Evolutionary conservation across 2,797 vertebrate genomes (phyloP).

Genomic region (Melanotaenia maccullochi): DNA sequence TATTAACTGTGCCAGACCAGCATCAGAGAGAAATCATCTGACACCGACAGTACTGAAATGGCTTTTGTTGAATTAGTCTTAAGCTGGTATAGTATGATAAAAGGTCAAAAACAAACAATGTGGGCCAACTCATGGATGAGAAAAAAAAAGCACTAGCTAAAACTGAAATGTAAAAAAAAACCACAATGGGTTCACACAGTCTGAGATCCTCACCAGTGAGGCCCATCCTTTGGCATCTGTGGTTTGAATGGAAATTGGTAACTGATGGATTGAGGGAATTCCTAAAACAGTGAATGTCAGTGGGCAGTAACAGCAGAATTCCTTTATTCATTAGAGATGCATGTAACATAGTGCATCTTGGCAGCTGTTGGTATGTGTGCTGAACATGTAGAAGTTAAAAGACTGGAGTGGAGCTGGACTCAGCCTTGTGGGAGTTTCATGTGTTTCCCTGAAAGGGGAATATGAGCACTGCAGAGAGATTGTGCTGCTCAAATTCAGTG

Average conservation of each 20-base stretch:
- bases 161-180: conserved; percentile 34
- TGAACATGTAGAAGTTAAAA: conserved; percentile 21
- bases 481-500: conserved; percentile 42
- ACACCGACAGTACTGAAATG: conserved; percentile 56
- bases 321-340: conserved; percentile 32
- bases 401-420: conserved; percentile 23
- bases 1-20: conserved; percentile 19
- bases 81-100: conserved; percentile 58
- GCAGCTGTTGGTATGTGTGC: conserved; percentile 26
- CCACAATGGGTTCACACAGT: conserved; percentile 36
- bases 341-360: conserved; percentile 19
- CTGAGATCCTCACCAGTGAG: conserved; percentile 51
- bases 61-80: conserved; percentile 46
- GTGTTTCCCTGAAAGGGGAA: conserved; percentile 17
- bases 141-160: conserved; percentile 30
- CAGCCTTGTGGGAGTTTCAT: conserved; percentile 21
- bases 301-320: conserved; percentile 52
- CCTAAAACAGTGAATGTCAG: conserved; percentile 49
- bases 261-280: conserved; percentile 24
- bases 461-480: conserved; percentile 29
- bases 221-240: conserved; percentile 75
- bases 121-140: not conserved
- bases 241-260: conserved; percentile 30
- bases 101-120: conserved; percentile 26
- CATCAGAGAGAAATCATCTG: conserved; percentile 19